phyloP scores from a whole-genome alignment of 37 sponge, comb jelly and placozoan species.

The Geodia barretti region DNA sequence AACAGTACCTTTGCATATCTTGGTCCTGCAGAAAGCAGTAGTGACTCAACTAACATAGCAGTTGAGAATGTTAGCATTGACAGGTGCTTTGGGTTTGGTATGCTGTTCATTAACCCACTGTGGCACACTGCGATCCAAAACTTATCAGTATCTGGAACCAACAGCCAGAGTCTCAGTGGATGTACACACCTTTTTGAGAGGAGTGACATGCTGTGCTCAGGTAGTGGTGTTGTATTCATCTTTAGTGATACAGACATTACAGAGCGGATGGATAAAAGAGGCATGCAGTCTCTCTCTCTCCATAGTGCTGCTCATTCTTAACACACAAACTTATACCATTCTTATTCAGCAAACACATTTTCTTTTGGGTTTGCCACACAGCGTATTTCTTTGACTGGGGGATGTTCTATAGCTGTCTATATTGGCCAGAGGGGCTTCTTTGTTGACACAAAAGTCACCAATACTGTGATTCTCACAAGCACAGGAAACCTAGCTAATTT shows the following conservation, averaged over 20 bases:
- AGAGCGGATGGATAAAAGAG: neutral
- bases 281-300: too few species aligned
- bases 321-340: too few species aligned
- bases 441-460: too few species aligned
- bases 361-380: too few species aligned
- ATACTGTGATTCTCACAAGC: too few species aligned
- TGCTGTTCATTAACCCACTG: slow-evolving; percentile 16
- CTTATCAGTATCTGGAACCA: neutral
- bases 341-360: too few species aligned
- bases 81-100: slow-evolving; percentile 19
- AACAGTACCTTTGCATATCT: slow-evolving; percentile 11
- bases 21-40: slow-evolving; percentile 13
- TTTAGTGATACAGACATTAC: neutral
- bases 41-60: neutral
- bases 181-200: too few species aligned
- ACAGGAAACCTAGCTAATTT: too few species aligned
- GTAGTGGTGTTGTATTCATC: neutral
- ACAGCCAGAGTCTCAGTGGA: neutral
- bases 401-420: too few species aligned
- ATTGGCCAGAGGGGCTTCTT: too few species aligned
- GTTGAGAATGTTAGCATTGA: slow-evolving; percentile 1
- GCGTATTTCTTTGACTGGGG: too few species aligned
- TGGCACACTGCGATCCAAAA: neutral
- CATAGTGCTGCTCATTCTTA: too few species aligned
- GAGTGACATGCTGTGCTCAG: neutral